These are phyloP conservation scores for Hemiprocne comata DNA, from an alignment of 2,113 vertebrate species.

Conservation along the genomic window DNA sequence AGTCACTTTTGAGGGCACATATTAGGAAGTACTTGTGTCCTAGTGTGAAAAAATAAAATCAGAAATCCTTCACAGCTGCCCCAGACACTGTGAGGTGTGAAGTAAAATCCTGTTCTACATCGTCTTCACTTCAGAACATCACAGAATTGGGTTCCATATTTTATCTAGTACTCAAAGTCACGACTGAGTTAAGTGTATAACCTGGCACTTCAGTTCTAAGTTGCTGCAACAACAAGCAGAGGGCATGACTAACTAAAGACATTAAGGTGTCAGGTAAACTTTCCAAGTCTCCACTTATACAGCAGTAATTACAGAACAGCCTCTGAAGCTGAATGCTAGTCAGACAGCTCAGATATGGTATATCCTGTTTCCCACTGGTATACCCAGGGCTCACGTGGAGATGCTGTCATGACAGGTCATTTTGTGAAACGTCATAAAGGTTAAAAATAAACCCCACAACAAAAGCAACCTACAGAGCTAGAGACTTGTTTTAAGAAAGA, in stretches of 20 bases:
- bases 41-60: not conserved
- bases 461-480: not conserved
- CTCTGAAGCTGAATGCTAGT: not conserved
- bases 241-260: not conserved
- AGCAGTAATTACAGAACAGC: constrained; percentile 12
- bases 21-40: not conserved
- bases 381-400: not conserved
- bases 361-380: not conserved
- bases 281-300: not conserved
- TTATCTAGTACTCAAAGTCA: not conserved
- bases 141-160: not conserved
- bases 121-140: not conserved
- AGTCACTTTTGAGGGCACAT: not conserved
- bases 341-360: not conserved
- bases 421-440: not conserved
- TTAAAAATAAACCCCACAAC: not conserved
- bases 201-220: not conserved
- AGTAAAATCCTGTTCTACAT: not conserved
- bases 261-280: not conserved
- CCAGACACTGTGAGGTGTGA: not conserved
- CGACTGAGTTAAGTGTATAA: not conserved
- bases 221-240: not conserved
- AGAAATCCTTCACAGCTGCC: not conserved
- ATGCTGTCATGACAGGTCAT: not conserved
- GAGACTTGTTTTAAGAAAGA: not conserved